Percentiles rank a stretch among this genome's conserved stretches.
These are phyloP conservation scores for Zaprionus gabonicus DNA, from an alignment of 1,140 invertebrate species.

Conservation along the genomic window DNA sequence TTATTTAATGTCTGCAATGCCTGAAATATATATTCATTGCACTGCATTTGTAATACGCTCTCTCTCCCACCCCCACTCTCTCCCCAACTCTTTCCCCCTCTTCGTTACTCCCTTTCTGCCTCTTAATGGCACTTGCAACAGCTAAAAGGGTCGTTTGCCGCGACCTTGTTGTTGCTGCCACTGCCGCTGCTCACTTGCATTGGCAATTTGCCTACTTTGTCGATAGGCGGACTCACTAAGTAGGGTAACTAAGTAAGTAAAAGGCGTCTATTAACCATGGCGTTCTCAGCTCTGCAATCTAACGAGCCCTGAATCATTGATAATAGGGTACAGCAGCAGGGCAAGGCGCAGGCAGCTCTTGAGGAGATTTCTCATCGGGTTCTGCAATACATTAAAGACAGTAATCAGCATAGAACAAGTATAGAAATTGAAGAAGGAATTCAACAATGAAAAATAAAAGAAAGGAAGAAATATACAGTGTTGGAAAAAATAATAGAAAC, in stretches of 20 bases:
- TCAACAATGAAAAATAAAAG: no score
- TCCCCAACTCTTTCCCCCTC: background rate
- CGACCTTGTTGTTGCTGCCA: background rate
- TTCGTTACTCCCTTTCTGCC: background rate
- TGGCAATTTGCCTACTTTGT: slow-evolving; percentile 30
- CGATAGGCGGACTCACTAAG: slow-evolving; percentile 29
- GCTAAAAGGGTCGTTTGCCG: slow-evolving; percentile 63
- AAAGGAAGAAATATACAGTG: no score
- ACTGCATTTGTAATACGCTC: slow-evolving; percentile 72
- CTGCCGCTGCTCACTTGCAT: background rate
- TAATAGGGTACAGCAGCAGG: background rate
- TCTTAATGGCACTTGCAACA: slow-evolving; percentile 63
- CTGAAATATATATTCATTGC: slow-evolving; percentile 72
- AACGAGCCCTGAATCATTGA: slow-evolving; percentile 29
- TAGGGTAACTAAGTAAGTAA: slow-evolving; percentile 35
- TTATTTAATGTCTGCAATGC: slow-evolving; percentile 70
- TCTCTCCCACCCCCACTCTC: background rate
- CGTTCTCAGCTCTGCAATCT: slow-evolving; percentile 41
- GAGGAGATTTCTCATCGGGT: background rate
- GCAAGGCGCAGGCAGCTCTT: no score
- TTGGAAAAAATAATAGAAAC: no score
- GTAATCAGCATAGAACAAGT: background rate
- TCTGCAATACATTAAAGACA: background rate
- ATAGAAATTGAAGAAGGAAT: no score
- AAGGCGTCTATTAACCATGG: slow-evolving; percentile 52